phyloP scores from a whole-genome alignment of 2,888 invertebrate species.

The Brachyptera putata region DNA sequence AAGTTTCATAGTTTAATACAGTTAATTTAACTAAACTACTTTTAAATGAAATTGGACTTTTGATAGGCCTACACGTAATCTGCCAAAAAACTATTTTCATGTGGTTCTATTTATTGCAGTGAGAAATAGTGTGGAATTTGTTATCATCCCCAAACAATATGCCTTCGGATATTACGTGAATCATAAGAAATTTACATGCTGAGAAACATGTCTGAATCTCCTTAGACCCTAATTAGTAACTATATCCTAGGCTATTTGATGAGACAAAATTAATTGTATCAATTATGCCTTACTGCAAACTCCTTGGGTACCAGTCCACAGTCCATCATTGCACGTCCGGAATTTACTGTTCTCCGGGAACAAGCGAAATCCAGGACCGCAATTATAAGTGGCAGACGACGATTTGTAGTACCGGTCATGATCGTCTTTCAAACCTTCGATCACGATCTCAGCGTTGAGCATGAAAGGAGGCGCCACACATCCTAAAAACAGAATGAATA shows the following conservation, averaged over 20 bases:
- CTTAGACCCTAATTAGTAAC: too few relatives aligned
- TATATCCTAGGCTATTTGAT: too few relatives aligned
- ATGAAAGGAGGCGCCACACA: constrained; percentile 42
- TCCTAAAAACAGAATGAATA: constrained; percentile 28
- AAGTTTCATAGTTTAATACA: too few relatives aligned
- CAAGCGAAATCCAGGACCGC: constrained; percentile 41
- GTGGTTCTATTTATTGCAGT: too few relatives aligned
- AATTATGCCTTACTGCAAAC: constrained; percentile 37
- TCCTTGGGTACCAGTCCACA: constrained; percentile 44
- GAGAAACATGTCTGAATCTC: too few relatives aligned
- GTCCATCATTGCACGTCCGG: constrained; percentile 44
- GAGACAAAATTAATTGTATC: constrained; percentile 30
- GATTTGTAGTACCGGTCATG: constrained; percentile 41
- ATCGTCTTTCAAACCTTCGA: constrained; percentile 38
- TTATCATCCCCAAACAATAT: too few relatives aligned
- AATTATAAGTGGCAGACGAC: constrained; percentile 42
- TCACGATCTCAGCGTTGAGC: constrained; percentile 40
- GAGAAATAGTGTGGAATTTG: too few relatives aligned
- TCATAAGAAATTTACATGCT: too few relatives aligned
- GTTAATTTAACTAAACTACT: too few relatives aligned
- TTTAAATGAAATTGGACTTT: too few relatives aligned
- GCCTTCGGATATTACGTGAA: not conserved
- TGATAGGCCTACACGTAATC: too few relatives aligned
- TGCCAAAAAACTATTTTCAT: too few relatives aligned
- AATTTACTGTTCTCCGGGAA: constrained; percentile 41